Percentiles rank a stretch among this genome's conserved stretches.
Conservation (phyloP, 2,113 vertebrate genomes). For the Chaetura pelagica region DNA sequence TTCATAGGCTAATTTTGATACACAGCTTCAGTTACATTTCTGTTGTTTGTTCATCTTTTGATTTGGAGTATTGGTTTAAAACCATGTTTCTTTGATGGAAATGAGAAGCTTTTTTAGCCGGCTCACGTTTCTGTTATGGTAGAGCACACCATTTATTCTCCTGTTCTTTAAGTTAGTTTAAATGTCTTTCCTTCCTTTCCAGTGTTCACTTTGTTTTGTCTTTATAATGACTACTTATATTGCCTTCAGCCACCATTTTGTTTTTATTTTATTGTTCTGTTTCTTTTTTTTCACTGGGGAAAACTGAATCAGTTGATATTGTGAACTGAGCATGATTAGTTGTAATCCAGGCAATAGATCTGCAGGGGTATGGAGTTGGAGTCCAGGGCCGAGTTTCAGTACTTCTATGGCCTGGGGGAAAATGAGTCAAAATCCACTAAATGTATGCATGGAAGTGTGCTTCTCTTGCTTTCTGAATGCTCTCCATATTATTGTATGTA, state of each 20-base stretch:
- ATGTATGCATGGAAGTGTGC: fast-evolving
- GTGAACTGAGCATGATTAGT: not conserved
- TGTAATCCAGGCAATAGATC: not conserved
- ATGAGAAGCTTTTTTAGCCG: not conserved
- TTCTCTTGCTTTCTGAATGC: not conserved
- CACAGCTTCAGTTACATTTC: not conserved
- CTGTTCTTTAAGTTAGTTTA: not conserved
- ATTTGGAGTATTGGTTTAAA: not conserved
- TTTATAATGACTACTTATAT: not conserved
- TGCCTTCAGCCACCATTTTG: not conserved
- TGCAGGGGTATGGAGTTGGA: not conserved
- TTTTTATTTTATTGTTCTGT: not conserved
- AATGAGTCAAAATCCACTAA: not conserved
- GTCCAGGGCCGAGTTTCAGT: not conserved
- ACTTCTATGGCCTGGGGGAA: not conserved
- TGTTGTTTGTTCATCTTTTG: not conserved
- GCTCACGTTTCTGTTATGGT: not conserved
- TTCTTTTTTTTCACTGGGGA: not conserved
- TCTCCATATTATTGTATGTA: fast-evolving
- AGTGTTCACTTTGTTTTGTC: not conserved
- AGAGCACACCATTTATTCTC: not conserved
- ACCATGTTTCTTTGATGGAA: not conserved
- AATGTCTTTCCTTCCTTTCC: not conserved
- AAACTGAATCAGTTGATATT: not conserved
- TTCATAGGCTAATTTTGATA: not conserved